These are phyloP conservation scores for Synergus itoensis DNA, from an alignment of 2,888 invertebrate genomes.

Conservation along the genomic window DNA sequence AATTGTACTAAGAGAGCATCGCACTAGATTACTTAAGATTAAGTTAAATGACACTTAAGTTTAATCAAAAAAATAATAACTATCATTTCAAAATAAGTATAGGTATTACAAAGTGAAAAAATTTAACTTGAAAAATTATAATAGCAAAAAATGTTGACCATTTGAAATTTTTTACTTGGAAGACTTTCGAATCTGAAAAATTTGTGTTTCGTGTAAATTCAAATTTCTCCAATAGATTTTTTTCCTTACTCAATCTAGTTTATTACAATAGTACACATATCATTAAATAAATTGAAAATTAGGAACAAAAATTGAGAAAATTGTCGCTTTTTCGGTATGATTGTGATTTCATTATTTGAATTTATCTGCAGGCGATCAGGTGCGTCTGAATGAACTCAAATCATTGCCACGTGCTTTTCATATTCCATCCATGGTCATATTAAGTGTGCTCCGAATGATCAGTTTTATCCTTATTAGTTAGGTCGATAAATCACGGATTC, in stretches of 20 bases:
- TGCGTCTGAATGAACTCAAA: not conserved
- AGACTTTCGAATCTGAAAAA: no score
- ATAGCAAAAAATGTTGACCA: not conserved
- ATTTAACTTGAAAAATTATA: not conserved
- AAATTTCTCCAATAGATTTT: no score
- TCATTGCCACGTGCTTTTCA: slow-evolving; percentile 10
- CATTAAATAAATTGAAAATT: not conserved
- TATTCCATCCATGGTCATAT: slow-evolving; percentile 10
- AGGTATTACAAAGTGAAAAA: not conserved
- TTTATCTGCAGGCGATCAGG: not conserved
- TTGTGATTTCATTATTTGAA: not conserved
- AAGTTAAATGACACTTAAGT: not conserved
- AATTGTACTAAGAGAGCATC: slow-evolving; percentile 1
- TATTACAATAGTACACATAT: no score
- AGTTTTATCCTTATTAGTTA: slow-evolving; percentile 15
- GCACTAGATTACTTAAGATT: slow-evolving; percentile 2
- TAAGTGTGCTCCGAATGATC: slow-evolving; percentile 7
- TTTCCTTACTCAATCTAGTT: no score
- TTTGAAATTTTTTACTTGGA: no score
- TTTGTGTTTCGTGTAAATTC: no score
- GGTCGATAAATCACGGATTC: slow-evolving; percentile 7
- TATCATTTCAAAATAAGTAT: not conserved
- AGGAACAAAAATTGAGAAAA: not conserved
- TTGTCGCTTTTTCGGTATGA: not conserved
- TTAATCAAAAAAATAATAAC: not conserved